Conservation (phyloP, 2,888 invertebrate species). For the Andrena bicolor region DNA sequence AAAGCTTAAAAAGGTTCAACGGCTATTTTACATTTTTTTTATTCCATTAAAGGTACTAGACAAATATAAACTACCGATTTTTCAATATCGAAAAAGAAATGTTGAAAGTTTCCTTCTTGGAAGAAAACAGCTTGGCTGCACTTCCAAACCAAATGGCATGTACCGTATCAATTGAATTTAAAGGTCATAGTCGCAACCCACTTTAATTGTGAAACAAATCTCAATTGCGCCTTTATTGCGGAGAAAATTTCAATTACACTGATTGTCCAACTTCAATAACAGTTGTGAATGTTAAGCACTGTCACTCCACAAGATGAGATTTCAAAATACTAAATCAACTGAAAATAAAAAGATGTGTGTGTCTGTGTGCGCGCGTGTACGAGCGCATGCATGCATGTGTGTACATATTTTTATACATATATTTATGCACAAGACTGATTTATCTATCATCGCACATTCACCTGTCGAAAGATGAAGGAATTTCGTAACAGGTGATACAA, state of each 20-base stretch:
- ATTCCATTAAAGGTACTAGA: no score
- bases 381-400: background rate
- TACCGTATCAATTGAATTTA: no score
- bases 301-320: background rate
- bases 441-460: conserved; percentile 27
- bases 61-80: no score
- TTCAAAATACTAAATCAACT: background rate
- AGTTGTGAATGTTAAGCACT: background rate
- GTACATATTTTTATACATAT: conserved; percentile 1
- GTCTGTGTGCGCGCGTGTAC: background rate
- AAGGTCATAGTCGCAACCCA: no score
- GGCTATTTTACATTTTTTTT: no score
- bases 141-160: no score
- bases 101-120: no score
- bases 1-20: no score
- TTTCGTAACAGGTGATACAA: background rate
- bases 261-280: background rate
- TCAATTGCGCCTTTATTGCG: background rate
- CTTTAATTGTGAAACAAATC: no score
- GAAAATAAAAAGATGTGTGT: conserved; percentile 2
- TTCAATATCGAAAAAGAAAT: no score
- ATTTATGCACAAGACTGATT: conserved; percentile 21
- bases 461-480: conserved; percentile 22
- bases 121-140: no score
- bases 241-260: background rate